Evolutionary conservation across 2,113 vertebrate species (phyloP).

Genomic region (Silurus meridionalis): DNA sequence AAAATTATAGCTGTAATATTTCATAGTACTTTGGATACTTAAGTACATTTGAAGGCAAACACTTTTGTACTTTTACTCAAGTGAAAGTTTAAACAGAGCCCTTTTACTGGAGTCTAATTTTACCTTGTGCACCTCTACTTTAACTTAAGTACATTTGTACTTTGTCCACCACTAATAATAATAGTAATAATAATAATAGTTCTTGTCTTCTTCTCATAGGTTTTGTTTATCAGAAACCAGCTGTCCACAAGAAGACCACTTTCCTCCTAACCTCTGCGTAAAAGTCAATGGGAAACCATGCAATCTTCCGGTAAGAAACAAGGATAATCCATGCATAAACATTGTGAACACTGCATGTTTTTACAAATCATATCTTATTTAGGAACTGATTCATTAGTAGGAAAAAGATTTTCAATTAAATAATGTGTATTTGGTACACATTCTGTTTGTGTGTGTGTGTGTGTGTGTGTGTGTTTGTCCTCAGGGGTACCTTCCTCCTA

Average conservation of each 20-base stretch:
- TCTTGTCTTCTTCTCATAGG: slow-evolving; percentile 63
- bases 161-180: too few relatives aligned
- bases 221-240: slow-evolving; percentile 99
- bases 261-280: slow-evolving; percentile 95
- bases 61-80: too few relatives aligned
- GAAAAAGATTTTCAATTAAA: not conserved
- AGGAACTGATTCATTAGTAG: not conserved
- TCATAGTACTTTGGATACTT: too few relatives aligned
- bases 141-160: too few relatives aligned
- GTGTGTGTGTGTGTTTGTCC: not conserved
- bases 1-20: too few relatives aligned
- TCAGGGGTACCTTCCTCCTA: slow-evolving; percentile 98
- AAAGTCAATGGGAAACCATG: slow-evolving; percentile 99
- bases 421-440: not conserved
- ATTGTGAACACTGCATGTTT: too few relatives aligned
- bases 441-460: not conserved
- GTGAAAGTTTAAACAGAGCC: too few relatives aligned
- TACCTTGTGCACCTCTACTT: too few relatives aligned
- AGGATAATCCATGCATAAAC: not conserved
- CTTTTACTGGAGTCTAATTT: too few relatives aligned
- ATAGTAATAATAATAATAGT: not conserved
- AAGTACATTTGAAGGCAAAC: too few relatives aligned
- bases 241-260: slow-evolving; percentile 99
- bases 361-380: not conserved
- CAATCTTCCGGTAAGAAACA: slow-evolving; percentile 87